Conservation (phyloP, 1,140 invertebrate species). For the Zaprionus davidi region DNA sequence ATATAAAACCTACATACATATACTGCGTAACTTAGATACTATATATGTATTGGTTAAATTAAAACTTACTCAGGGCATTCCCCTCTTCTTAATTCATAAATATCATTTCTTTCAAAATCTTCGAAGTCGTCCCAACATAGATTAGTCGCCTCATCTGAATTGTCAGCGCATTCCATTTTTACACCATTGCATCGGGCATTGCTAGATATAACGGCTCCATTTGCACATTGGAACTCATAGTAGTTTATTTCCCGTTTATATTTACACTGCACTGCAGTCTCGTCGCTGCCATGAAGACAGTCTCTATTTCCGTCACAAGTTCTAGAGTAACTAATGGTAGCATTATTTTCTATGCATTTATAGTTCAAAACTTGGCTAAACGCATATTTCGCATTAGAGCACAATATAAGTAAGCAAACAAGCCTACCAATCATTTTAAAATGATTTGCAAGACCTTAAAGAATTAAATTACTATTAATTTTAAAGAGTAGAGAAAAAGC, state of each 20-base stretch:
- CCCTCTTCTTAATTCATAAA: not conserved
- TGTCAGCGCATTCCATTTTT: not conserved
- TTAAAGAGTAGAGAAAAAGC: not conserved
- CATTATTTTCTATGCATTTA: not conserved
- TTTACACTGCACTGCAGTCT: not conserved
- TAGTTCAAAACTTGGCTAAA: not conserved
- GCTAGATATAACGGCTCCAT: not conserved
- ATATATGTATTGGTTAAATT: no score
- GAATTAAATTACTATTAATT: not conserved
- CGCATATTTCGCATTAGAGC: not conserved
- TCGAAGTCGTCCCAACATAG: not conserved
- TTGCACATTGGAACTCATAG: not conserved
- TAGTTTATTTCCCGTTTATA: accelerated
- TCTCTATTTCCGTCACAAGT: not conserved
- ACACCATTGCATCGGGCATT: not conserved
- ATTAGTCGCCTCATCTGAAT: not conserved
- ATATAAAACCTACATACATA: no score
- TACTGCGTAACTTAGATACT: no score
- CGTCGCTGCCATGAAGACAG: not conserved
- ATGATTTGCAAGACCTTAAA: not conserved
- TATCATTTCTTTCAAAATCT: not conserved
- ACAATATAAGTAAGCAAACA: not conserved
- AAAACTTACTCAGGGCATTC: constrained; percentile 1
- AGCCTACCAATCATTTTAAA: not conserved
- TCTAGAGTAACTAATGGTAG: not conserved